A percentile compares a stretch with the other conserved stretches of the same genome.
Evolutionary conservation across 2,797 vertebrate species (phyloP).

Genomic region (Mico argentatus): DNA sequence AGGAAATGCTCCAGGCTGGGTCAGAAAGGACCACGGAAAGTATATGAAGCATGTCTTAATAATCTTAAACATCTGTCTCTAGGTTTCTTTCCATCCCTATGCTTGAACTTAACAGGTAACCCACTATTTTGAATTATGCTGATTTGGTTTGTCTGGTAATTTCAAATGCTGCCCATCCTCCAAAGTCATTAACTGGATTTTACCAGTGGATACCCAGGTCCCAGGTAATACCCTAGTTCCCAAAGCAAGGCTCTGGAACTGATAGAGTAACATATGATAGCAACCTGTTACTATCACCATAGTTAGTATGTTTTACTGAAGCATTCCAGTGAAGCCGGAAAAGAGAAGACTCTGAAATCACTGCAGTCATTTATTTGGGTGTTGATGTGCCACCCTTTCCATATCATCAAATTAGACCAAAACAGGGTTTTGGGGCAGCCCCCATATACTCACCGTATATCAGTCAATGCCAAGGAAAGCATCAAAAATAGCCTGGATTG

Average conservation of each 20-base stretch:
- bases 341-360: background rate
- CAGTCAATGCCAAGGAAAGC: background rate
- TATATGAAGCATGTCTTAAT: background rate
- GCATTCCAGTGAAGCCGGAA: background rate
- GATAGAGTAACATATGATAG: background rate
- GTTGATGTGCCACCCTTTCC: background rate
- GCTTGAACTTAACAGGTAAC: background rate
- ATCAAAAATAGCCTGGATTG: background rate
- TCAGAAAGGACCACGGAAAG: background rate
- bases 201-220: background rate
- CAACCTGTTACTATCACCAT: background rate
- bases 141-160: background rate
- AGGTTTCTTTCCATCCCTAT: background rate
- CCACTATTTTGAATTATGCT: background rate
- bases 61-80: background rate
- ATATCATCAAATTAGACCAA: background rate
- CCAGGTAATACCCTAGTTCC: background rate
- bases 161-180: background rate
- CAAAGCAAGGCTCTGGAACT: background rate
- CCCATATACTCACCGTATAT: background rate
- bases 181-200: background rate
- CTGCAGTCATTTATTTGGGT: background rate
- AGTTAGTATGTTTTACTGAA: background rate
- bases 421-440: rapidly evolving
- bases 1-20: background rate